phyloP scores from a whole-genome alignment of 2,797 vertebrate genomes.

The Picus viridis region DNA sequence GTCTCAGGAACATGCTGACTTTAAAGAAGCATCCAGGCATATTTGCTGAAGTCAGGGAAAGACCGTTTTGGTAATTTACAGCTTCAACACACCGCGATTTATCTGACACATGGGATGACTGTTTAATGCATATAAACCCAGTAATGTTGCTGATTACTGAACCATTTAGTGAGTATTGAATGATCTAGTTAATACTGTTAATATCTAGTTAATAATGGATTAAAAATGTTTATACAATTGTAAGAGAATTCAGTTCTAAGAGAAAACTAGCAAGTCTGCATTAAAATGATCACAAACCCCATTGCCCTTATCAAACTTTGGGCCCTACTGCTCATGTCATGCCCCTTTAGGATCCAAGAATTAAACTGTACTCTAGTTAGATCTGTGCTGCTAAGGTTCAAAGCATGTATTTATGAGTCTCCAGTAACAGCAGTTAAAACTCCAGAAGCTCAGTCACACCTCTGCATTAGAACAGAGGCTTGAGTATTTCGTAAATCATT shows the following conservation, averaged over 20 bases:
- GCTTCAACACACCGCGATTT: neutral
- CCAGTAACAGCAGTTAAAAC: neutral
- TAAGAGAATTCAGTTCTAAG: neutral
- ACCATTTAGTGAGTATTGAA: neutral
- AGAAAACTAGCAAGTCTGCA: neutral
- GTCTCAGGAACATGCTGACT: conserved; percentile 25
- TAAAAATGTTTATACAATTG: neutral
- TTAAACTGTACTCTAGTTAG: neutral
- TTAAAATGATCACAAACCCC: neutral
- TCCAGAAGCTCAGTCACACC: neutral
- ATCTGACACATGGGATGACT: conserved; percentile 13
- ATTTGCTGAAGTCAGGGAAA: conserved; percentile 56
- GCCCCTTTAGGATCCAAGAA: neutral
- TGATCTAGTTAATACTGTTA: neutral
- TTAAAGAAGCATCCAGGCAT: conserved; percentile 25
- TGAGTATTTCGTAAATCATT: neutral
- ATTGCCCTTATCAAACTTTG: neutral
- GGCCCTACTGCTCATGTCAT: neutral
- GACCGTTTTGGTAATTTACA: conserved; percentile 14
- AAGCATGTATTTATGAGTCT: neutral
- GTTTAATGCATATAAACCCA: neutral
- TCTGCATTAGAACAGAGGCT: neutral
- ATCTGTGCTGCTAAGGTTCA: neutral
- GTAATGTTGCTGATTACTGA: neutral
- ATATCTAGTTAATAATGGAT: neutral